Conservation (phyloP, 2,888 invertebrate species). For the Lithophane ornitopus region DNA sequence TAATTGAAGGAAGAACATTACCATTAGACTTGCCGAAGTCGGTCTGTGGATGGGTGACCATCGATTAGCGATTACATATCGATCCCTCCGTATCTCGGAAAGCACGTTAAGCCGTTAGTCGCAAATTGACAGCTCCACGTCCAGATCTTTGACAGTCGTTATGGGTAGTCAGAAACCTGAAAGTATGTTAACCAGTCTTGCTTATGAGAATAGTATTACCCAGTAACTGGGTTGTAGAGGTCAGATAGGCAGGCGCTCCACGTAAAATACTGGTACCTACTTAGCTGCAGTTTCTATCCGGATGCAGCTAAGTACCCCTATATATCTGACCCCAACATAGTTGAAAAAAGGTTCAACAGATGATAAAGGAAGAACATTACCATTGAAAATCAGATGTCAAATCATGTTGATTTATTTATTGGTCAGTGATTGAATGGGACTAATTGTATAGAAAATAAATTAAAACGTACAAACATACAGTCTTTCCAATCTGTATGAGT, state of each 20-base stretch:
- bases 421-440: constrained; percentile 4
- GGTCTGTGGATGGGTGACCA: not conserved
- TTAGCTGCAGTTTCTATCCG: too few relatives aligned
- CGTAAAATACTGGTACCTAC: too few relatives aligned
- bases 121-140: too few relatives aligned
- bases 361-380: not conserved
- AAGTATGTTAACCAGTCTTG: not conserved
- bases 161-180: too few relatives aligned
- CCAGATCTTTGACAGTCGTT: not conserved
- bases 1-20: constrained; percentile 37
- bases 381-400: constrained; percentile 8
- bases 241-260: too few relatives aligned
- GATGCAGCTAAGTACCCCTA: too few relatives aligned
- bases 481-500: constrained; percentile 5
- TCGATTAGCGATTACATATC: too few relatives aligned
- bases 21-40: not conserved
- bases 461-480: not conserved
- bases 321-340: not conserved
- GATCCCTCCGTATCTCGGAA: not conserved
- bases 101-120: not conserved
- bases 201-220: too few relatives aligned
- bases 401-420: constrained; percentile 22
- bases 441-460: constrained; percentile 26
- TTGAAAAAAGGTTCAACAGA: too few relatives aligned
- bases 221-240: too few relatives aligned